Base-by-base conservation (phyloP, 2,797 vertebrate species). In the Phalloptychus januarius region DNA sequence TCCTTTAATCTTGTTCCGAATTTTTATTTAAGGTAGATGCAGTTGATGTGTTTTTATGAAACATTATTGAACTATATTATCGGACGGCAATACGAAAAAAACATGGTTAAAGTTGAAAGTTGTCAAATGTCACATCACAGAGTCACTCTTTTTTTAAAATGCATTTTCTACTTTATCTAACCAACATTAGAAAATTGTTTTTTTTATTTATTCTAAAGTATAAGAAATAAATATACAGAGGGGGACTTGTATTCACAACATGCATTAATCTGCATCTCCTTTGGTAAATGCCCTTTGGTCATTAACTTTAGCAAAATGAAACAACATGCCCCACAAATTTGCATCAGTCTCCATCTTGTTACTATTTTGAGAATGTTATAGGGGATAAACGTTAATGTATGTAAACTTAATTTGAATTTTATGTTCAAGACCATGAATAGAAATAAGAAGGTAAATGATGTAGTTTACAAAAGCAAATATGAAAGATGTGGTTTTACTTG, bases 1-100 rank as follows among this genome's bases (percentile, higher is more conserved):
- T 72, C 33, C 71, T 83, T 69, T 78, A 7, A 16, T 56, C 40
- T 81, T 79, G 11, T 42, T 15, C 7, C 2, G 20, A 25, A 2
- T 36, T 6, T 72, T n/a, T n/a, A n/a, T n/a, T n/a, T n/a, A n/a
- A 20, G 33, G 28, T 23, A 5, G 18, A 7, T 16, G 16, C 33
- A 44, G 25, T 44, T 44, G 12, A n/a, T 69, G 12, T 42, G 11
- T 1, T 15, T 67, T 69, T 69, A 44, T 42, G 38, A 69, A n/a
- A n/a, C 25, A n/a, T 69, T 42, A 42, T 15, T 69, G 38, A 69
- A 42, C 65, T 2, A 44, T 44, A n/a, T 44, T n/a, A 40, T 69
- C 13, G 5, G 16, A 40, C 4, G 1, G 20, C 13, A 67, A 67
- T 23, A 10, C 33, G 38, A 40, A 65, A 48, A 50, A 50, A 50